Evolutionary conservation across 2,797 vertebrate species (phyloP), one percentile per base, ranked within the genome.

Genomic region (Typhlichthys subterraneus): DNA sequence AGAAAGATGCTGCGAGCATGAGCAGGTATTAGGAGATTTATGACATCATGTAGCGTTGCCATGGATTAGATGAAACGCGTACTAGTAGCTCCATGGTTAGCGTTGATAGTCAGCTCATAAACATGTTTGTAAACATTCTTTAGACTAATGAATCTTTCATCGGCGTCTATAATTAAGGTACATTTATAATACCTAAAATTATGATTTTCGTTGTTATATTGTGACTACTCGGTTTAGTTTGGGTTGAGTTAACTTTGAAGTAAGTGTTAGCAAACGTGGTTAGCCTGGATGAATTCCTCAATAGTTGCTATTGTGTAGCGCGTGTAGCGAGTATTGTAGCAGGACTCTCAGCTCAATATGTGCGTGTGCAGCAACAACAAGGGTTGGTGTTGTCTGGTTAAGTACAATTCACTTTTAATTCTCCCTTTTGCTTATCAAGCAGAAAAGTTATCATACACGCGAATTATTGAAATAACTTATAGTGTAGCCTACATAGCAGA

Each of bases 51-150:
- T 1, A 10, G 33, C 69, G 88, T 91, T 90, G 61, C 88, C 85
- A 91, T 91, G 88, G 88, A 79, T 50, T 83, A 56, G 47, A 77
- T 87, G 86, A 91, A 90, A 91, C 85, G 65, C 87, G 73, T 15
- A 23, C 46, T 58, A 17, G 2, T 14, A 38, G 53, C 53, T 13
- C 29, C 53, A 14, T 54, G 12, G 60, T 56, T 74, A 11, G 23
- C 50, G 67, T 73, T 31, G 54, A 64, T 73, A 70, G 67, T 14
- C 55, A 42, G 61, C 53, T 15, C 12, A 12, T 17, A 23, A 11
- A 5, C 23, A 31, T 10, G 3, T 3, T 53, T 11, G 19, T 19
- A 8, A 53, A 53, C 6, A 53, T 29, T 14, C 15, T 1, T 51
- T 6, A 8, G 38, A 42, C 38, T 42, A 42, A 42, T 42, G 38